A percentile compares a stretch with the other conserved stretches of the same genome.
Evolutionary conservation across 2,113 vertebrate species (phyloP).

Genomic region (Ammodytes marinus): DNA sequence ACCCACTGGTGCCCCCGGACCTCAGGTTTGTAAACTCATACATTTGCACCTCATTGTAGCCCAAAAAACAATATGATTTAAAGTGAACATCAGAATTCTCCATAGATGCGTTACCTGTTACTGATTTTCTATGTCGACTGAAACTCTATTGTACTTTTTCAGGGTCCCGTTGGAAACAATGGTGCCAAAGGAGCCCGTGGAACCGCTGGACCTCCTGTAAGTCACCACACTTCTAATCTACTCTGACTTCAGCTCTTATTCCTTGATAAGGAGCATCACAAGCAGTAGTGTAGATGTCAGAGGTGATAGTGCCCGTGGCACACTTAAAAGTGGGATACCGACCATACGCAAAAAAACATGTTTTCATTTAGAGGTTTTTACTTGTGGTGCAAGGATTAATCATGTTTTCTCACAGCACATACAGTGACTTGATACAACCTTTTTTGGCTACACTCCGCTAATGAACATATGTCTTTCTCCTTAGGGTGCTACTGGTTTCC

Average conservation of each 20-base stretch:
- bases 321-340: not conserved
- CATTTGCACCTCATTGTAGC: not conserved
- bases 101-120: not conserved
- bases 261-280: not conserved
- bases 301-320: not conserved
- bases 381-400: not conserved
- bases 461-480: constrained; percentile 20
- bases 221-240: constrained; percentile 63
- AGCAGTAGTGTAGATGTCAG: not conserved
- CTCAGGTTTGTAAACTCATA: constrained; percentile 74
- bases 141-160: constrained; percentile 33
- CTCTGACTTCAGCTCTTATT: not conserved
- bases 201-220: constrained; percentile 94
- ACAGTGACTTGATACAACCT: not conserved
- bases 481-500: constrained; percentile 95
- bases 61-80: not conserved
- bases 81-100: not conserved
- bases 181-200: constrained; percentile 96
- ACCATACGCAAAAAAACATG: not conserved
- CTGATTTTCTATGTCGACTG: not conserved
- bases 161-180: constrained; percentile 95
- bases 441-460: not conserved
- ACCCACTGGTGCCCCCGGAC: constrained; percentile 88
- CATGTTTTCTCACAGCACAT: not conserved
- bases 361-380: not conserved